Evolutionary conservation across 2,888 invertebrate genomes (phyloP).

Genomic region (Agrochola lychnidis): DNA sequence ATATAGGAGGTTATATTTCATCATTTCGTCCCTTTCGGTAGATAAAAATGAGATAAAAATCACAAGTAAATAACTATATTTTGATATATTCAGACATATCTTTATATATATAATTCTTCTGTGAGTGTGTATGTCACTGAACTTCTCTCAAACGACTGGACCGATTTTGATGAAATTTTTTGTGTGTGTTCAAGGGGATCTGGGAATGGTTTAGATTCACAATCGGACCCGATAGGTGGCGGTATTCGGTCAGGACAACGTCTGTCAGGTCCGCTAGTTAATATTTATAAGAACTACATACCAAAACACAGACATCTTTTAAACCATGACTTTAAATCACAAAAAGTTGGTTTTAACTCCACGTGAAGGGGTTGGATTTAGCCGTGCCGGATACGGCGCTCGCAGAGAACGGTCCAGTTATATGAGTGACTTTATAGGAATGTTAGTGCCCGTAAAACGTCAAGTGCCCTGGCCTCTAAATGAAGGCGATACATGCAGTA

Average conservation of each 20-base stretch:
- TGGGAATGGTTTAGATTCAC: too few species aligned
- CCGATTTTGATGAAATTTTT: too few species aligned
- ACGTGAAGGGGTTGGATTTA: slow-evolving; percentile 58
- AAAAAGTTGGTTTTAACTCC: slow-evolving; percentile 63
- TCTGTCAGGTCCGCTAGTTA: too few species aligned
- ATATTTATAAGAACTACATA: too few species aligned
- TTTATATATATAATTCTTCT: too few species aligned
- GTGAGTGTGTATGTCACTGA: too few species aligned
- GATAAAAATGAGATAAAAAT: neutral
- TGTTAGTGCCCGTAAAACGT: slow-evolving; percentile 68
- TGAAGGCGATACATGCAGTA: slow-evolving; percentile 60
- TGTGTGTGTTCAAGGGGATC: too few species aligned
- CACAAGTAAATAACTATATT: neutral
- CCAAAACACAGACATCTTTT: neutral
- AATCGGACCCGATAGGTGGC: too few species aligned
- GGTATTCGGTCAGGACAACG: too few species aligned
- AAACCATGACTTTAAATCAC: slow-evolving; percentile 34
- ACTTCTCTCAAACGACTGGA: too few species aligned
- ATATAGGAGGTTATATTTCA: neutral
- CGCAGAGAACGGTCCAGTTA: slow-evolving; percentile 62
- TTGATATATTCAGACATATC: neutral
- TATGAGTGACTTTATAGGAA: slow-evolving; percentile 62
- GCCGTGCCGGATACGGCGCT: slow-evolving; percentile 41
- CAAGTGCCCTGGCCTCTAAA: slow-evolving; percentile 61
- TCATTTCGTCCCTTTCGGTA: neutral